Percentiles rank a stretch among this genome's conserved stretches.
These are phyloP conservation scores for Sciaenops ocellatus DNA, from an alignment of 2,797 vertebrate species.

Conservation along the genomic window DNA sequence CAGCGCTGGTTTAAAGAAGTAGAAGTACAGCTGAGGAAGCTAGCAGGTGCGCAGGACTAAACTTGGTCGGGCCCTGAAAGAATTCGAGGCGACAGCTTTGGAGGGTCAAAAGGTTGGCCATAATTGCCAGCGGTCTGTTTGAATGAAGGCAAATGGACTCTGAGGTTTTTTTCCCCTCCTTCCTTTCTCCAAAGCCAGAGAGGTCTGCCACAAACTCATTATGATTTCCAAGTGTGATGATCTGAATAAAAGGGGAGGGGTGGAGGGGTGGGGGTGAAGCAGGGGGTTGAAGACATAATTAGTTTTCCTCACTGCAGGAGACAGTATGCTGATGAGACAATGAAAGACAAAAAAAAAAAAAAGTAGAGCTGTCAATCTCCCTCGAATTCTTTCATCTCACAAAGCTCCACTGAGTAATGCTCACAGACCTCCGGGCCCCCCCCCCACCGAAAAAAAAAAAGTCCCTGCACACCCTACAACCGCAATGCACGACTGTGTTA, in stretches of 20 bases:
- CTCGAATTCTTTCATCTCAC: constrained; percentile 72
- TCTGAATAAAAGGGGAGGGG: constrained; percentile 78
- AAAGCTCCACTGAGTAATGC: constrained; percentile 68
- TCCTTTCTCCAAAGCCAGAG: constrained; percentile 66
- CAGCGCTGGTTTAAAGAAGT: constrained; percentile 36
- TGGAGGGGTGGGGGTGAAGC: constrained; percentile 57
- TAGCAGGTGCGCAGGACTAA: constrained; percentile 75
- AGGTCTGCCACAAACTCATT: constrained; percentile 82
- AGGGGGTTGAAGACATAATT: constrained; percentile 86
- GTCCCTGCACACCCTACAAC: constrained; percentile 35
- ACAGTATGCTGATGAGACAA: constrained; percentile 85
- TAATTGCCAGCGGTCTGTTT: constrained; percentile 72
- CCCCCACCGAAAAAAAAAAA: constrained; percentile 1
- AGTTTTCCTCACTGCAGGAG: constrained; percentile 86
- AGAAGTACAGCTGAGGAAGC: constrained; percentile 51
- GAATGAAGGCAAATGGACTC: constrained; percentile 65
- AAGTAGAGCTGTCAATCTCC: constrained; percentile 79
- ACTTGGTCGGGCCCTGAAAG: constrained; percentile 47
- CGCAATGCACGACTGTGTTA: constrained; percentile 35
- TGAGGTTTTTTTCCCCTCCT: constrained; percentile 16
- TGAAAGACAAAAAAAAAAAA: constrained; percentile 67
- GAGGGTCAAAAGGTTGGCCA: constrained; percentile 69
- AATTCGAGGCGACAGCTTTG: constrained; percentile 69
- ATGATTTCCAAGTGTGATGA: constrained; percentile 83
- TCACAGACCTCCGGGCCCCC: constrained; percentile 38